Evolutionary conservation across 2,888 invertebrate species (phyloP).

Genomic region (Imbricaverruca yamaguchii): DNA sequence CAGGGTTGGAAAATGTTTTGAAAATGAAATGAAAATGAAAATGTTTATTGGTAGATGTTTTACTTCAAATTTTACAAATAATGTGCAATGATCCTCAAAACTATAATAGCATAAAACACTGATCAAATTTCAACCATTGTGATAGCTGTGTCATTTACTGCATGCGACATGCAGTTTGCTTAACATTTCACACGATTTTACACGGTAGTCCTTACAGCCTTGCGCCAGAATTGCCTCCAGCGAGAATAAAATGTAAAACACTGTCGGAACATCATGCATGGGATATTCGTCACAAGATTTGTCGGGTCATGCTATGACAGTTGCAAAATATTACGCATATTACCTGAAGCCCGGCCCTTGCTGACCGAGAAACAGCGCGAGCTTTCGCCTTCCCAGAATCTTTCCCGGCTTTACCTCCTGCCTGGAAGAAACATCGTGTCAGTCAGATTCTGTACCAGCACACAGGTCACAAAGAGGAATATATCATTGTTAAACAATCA

Average conservation of each 20-base stretch:
- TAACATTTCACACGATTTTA: too few species aligned
- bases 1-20: too few species aligned
- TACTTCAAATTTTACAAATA: slow-evolving; percentile 33
- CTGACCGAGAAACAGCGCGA: slow-evolving; percentile 98
- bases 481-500: not conserved
- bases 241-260: too few species aligned
- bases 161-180: too few species aligned
- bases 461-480: slow-evolving; percentile 28
- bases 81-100: slow-evolving; percentile 31
- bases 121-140: not conserved
- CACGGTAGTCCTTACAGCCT: too few species aligned
- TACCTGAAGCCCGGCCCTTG: slow-evolving; percentile 97
- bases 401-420: slow-evolving; percentile 99
- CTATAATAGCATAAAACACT: not conserved
- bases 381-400: slow-evolving; percentile 99
- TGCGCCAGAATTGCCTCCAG: not conserved
- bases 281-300: too few species aligned
- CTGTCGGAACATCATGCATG: too few species aligned
- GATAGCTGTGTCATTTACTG: too few species aligned
- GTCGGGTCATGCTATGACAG: too few species aligned
- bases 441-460: not conserved
- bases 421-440: slow-evolving; percentile 47
- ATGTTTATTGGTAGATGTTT: too few species aligned
- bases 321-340: slow-evolving; percentile 33
- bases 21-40: too few species aligned